Conservation (phyloP, 2,888 invertebrate genomes). For the Drosophila nr. perissopoda region DNA sequence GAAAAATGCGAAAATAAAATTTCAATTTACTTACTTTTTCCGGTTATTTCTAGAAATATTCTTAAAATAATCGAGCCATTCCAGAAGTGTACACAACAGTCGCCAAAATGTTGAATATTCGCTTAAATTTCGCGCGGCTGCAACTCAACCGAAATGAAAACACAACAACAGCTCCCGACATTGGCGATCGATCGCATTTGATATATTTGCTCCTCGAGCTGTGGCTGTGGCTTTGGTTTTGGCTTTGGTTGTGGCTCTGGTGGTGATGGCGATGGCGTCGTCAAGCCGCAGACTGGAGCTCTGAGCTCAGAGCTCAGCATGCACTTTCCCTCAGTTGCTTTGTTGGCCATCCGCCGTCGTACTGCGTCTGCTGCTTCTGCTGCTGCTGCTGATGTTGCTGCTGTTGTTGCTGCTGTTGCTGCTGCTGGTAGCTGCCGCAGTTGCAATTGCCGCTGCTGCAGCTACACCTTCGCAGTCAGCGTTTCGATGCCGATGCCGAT, state of each 20-base stretch:
- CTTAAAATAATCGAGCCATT: neutral
- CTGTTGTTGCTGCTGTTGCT: conserved; percentile 32
- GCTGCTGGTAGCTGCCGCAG: conserved; percentile 40
- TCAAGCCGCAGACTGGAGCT: conserved; percentile 30
- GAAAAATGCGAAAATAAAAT: too few species aligned
- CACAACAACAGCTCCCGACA: conserved; percentile 75
- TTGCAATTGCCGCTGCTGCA: conserved; percentile 43
- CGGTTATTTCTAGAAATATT: too few species aligned
- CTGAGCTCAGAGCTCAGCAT: conserved; percentile 25
- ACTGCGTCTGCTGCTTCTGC: conserved; percentile 23
- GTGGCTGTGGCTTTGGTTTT: conserved; percentile 33
- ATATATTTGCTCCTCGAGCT: conserved; percentile 82
- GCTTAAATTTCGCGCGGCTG: conserved; percentile 31
- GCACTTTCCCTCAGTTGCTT: conserved; percentile 64
- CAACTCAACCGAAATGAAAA: conserved; percentile 60
- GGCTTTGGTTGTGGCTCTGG: conserved; percentile 37
- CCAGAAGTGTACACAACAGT: neutral
- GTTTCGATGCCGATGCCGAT: conserved; percentile 49
- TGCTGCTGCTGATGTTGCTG: too few species aligned
- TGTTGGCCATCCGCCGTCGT: conserved; percentile 74
- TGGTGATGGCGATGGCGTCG: conserved; percentile 68
- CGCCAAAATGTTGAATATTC: neutral
- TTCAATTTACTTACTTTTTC: too few species aligned
- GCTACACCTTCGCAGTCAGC: conserved; percentile 20
- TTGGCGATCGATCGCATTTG: conserved; percentile 83